Percentiles rank a stretch among this genome's conserved stretches.
Conservation (phyloP, 2,113 vertebrate species). For the Oxyruncus cristatus region DNA sequence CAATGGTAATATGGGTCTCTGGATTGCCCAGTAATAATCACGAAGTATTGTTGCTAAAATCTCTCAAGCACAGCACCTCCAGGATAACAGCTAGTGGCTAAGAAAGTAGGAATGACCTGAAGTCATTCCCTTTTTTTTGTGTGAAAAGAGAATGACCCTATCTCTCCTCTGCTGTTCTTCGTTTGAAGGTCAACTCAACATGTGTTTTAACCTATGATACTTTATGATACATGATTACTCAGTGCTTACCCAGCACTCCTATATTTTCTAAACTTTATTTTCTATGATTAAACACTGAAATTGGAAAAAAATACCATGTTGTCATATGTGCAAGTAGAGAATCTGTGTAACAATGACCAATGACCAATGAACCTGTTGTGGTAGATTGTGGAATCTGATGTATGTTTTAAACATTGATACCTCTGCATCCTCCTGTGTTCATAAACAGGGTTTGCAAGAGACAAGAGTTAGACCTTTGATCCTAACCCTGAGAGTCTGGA, state of each 20-base stretch:
- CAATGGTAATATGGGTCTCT: background rate
- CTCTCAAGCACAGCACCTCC: slow-evolving; percentile 33
- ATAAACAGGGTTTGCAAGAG: background rate
- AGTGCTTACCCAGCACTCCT: background rate
- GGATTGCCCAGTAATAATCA: slow-evolving; percentile 16
- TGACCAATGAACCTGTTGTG: background rate
- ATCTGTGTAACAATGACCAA: background rate
- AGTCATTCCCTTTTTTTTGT: slow-evolving; percentile 16
- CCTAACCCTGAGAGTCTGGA: background rate
- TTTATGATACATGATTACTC: background rate
- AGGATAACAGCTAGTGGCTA: slow-evolving; percentile 31
- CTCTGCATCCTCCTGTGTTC: background rate
- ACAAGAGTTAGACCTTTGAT: background rate
- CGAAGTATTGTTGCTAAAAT: slow-evolving; percentile 42
- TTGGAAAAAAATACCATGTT: background rate
- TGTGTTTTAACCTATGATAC: background rate
- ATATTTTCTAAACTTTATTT: background rate
- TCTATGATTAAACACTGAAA: background rate
- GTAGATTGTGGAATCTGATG: background rate
- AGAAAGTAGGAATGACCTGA: slow-evolving; percentile 12
- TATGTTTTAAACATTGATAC: background rate
- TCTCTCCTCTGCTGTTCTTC: background rate
- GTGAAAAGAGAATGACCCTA: background rate
- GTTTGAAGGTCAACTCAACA: slow-evolving; percentile 43
- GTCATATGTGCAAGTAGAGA: background rate